A percentile compares a stretch with the other conserved stretches of the same genome.
phyloP scores from a whole-genome alignment of 2,113 vertebrate genomes.

The Odobenus rosmarus region DNA sequence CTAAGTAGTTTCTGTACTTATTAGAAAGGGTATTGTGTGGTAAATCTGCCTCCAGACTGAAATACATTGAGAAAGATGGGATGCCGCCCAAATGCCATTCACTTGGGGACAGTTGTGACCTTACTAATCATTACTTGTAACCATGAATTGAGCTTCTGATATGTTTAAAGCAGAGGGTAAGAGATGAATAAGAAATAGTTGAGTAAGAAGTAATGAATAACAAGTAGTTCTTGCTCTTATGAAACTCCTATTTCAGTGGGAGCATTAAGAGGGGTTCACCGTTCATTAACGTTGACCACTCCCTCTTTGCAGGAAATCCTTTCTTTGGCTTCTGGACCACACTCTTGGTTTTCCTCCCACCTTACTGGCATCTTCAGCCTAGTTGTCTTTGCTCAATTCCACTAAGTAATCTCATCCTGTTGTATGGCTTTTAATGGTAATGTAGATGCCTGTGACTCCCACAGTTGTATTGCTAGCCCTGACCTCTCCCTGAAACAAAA shows the following conservation, averaged over 20 bases:
- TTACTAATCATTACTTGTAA: not conserved
- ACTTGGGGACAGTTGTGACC: not conserved
- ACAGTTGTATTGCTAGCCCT: not conserved
- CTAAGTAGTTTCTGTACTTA: slow-evolving; percentile 21
- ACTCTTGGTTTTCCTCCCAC: not conserved
- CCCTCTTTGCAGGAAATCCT: not conserved
- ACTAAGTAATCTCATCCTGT: not conserved
- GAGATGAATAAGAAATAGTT: not conserved
- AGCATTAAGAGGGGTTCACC: not conserved
- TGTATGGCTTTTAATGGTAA: not conserved
- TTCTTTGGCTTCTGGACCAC: not conserved
- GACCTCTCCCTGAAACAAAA: not conserved
- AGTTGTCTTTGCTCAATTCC: not conserved
- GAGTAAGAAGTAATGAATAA: not conserved
- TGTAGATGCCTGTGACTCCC: not conserved
- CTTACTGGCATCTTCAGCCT: not conserved
- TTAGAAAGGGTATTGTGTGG: not conserved
- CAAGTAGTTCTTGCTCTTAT: not conserved
- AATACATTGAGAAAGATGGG: not conserved
- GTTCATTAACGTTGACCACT: not conserved
- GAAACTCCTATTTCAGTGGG: not conserved
- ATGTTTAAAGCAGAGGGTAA: not conserved
- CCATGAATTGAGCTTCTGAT: slow-evolving; percentile 14
- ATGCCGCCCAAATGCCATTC: not conserved
- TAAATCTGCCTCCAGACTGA: not conserved